These are phyloP conservation scores for Diadumene lineata DNA, from an alignment of 92 coral and sea anemone species.

Conservation along the genomic window DNA sequence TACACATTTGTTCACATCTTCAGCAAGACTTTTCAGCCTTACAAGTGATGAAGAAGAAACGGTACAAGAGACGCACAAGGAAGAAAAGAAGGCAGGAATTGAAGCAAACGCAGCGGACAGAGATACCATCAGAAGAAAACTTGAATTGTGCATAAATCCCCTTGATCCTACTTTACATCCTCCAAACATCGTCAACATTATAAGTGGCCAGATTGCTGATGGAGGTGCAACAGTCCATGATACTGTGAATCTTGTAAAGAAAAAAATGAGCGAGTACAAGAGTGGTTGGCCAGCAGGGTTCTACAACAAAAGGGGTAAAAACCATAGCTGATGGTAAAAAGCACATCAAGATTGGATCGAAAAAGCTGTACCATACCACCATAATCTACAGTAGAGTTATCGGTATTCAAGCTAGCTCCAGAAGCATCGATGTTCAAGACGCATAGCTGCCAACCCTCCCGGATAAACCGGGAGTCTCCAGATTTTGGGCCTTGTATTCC, in stretches of 20 bases:
- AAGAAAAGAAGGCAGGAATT: slow-evolving; percentile 27
- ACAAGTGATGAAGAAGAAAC: slow-evolving; percentile 33
- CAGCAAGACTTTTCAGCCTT: slow-evolving; percentile 43
- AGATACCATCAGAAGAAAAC: slow-evolving; percentile 39
- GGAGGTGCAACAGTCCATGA: slow-evolving; percentile 47
- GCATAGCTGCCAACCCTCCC: no score
- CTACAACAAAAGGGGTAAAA: slow-evolving; percentile 34
- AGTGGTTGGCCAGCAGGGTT: slow-evolving; percentile 57
- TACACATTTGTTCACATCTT: slow-evolving; percentile 53
- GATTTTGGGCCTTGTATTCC: no score
- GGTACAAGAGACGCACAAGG: no score
- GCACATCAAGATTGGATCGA: slow-evolving; percentile 24
- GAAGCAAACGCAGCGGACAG: slow-evolving; percentile 49
- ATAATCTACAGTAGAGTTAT: slow-evolving; percentile 35
- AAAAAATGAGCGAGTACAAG: slow-evolving; percentile 46
- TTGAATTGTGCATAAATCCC: slow-evolving; percentile 54
- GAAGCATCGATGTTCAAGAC: slow-evolving; percentile 3
- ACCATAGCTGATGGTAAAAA: no score
- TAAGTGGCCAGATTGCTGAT: slow-evolving; percentile 56
- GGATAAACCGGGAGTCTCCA: no score
- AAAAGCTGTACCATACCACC: slow-evolving; percentile 23
- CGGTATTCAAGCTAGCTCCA: slow-evolving; percentile 34
- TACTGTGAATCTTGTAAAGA: slow-evolving; percentile 41
- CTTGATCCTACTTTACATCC: slow-evolving; percentile 50
- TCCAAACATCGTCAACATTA: slow-evolving; percentile 46